Conservation (phyloP, 2,888 invertebrate species). For the Megaustenia siamemsis region DNA sequence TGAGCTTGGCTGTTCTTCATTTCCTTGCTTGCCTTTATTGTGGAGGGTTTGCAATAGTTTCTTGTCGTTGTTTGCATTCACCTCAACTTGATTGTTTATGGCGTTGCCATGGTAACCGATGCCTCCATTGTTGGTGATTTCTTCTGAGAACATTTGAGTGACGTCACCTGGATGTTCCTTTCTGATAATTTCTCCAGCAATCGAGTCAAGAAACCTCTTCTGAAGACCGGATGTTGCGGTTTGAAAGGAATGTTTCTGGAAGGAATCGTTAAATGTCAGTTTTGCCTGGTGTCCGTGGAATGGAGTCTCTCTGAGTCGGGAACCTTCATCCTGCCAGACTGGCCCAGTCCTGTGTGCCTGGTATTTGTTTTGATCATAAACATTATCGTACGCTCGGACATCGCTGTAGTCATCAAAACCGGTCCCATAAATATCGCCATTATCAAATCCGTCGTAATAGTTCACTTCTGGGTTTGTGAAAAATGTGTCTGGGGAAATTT, state of each 20-base stretch:
- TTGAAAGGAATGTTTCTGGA: not conserved
- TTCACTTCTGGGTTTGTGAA: no score
- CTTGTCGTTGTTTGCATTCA: no score
- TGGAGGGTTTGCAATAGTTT: no score
- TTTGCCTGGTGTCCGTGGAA: not conserved
- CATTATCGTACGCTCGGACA: not conserved
- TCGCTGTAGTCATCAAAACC: not conserved
- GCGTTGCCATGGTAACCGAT: no score
- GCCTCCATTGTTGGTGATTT: no score
- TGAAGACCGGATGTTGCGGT: not conserved
- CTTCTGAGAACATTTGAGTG: no score
- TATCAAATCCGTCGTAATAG: no score
- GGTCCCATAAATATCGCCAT: no score
- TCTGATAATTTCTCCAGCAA: not conserved
- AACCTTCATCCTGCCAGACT: not conserved
- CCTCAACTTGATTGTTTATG: no score
- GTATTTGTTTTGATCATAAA: not conserved
- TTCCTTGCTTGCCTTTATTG: no score
- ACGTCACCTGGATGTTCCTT: not conserved
- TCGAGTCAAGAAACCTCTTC: not conserved
- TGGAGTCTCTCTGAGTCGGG: not conserved
- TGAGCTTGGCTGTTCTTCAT: no score
- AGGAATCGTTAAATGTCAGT: conserved; percentile 18
- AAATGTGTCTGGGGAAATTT: no score
- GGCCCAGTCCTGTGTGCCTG: not conserved